These are phyloP conservation scores for Catharus ustulatus DNA, from an alignment of 2,797 vertebrate species.

Conservation along the genomic window DNA sequence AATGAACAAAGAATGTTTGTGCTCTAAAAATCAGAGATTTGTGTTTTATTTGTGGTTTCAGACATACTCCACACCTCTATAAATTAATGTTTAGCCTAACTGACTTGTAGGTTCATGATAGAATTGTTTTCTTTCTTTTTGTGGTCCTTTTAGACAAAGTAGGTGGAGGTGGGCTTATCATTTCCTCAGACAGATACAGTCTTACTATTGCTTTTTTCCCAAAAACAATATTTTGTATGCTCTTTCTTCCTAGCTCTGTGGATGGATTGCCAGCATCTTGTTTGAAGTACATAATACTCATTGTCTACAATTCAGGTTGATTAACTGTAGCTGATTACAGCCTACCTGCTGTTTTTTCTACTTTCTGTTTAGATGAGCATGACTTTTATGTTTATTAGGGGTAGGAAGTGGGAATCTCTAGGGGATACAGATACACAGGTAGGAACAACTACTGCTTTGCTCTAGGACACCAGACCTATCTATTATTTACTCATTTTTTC, in stretches of 20 bases:
- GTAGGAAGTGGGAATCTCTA: background rate
- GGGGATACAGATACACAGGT: background rate
- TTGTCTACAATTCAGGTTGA: background rate
- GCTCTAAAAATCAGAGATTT: background rate
- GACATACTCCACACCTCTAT: background rate
- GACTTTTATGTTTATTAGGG: background rate
- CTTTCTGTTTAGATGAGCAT: background rate
- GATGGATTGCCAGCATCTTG: background rate
- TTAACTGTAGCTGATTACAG: background rate
- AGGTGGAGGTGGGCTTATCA: background rate
- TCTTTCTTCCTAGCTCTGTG: background rate
- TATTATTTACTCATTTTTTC: background rate
- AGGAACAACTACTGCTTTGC: background rate
- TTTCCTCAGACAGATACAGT: background rate
- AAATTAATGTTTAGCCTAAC: background rate
- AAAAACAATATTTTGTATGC: background rate
- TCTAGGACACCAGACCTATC: background rate
- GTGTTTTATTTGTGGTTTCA: background rate
- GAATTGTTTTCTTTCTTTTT: background rate
- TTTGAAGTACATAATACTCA: background rate
- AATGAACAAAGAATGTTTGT: background rate
- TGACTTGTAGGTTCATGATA: background rate
- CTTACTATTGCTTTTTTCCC: background rate
- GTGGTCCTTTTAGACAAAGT: background rate
- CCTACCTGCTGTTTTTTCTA: background rate